Conservation (phyloP, 2,888 invertebrate genomes). For the Fragum fragum region DNA sequence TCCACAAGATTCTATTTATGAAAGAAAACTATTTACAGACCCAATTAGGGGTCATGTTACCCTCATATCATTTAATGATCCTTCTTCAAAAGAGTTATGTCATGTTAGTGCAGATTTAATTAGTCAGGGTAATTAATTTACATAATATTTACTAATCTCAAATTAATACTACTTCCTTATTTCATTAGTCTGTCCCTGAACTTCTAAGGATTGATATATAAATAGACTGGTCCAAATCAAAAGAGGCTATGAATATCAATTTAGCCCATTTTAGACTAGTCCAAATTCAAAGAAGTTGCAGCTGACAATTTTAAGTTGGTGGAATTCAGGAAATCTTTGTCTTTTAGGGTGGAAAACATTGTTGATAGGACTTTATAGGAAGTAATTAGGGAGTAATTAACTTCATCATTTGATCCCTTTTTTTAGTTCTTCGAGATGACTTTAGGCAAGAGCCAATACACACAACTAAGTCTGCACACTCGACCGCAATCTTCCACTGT, state of each 20-base stretch:
- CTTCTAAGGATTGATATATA: no score
- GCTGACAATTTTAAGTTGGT: no score
- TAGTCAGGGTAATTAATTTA: conserved; percentile 2
- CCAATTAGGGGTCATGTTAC: conserved; percentile 3
- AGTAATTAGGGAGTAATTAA: not conserved
- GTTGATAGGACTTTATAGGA: not conserved
- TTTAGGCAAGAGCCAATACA: conserved; percentile 95
- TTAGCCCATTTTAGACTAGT: no score
- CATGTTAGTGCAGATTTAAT: conserved; percentile 6
- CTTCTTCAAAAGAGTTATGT: conserved; percentile 4
- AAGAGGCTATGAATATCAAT: not conserved
- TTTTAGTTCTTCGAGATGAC: conserved; percentile 94
- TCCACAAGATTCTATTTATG: not conserved
- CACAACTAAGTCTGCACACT: conserved; percentile 93
- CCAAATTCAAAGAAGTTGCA: no score
- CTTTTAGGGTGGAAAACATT: no score
- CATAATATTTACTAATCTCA: conserved; percentile 1
- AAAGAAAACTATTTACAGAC: not conserved
- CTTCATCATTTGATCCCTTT: not conserved
- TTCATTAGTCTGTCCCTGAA: not conserved
- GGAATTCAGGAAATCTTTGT: no score
- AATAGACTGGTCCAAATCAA: no score
- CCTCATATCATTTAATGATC: conserved; percentile 7
- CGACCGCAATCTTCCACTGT: conserved; percentile 91
- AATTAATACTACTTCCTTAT: conserved; percentile 8